Evolutionary conservation across 1,140 invertebrate genomes (phyloP), one percentile per base, ranked within the genome.

Genomic region (Neodiprion pinetum): DNA sequence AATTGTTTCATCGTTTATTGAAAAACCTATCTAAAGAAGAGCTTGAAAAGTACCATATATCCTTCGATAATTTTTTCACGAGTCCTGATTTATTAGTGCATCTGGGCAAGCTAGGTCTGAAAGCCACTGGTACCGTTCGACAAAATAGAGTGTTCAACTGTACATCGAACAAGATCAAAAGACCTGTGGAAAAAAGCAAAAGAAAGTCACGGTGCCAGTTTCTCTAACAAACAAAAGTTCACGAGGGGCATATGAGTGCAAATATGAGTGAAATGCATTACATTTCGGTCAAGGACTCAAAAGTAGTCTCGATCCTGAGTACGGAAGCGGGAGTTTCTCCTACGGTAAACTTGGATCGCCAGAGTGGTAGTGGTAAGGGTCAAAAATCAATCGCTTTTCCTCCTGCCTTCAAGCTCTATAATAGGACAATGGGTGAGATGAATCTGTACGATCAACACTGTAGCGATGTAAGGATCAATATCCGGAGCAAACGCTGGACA

Each of bases 31-130:
- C 68, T 48, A 53, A 50, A 69, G 67, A 74, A 49, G n/a, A 72
- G 71, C 40, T 76, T 70, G 48, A 67, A 47, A 48, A 65, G 40
- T 72, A 65, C 66, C 75, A 76, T 76, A 50, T 76, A 21, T 76
- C 72, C 69, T 76, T 72, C 48, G 67, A 76, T 70, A 76, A 76
- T 40, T 76, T 65, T 66, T 76, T 72, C 66, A 76, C 75, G 61
- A 76, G 70, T 70, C 10, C 73, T 48, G 75, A 77, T 72, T 71
- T 74, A 14, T 40, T 77, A 40, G 66, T 74, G 71, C 76, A 77
- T 67, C 73, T 74, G 65, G 48, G 65, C 48, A 74, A 61, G 67
- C 50, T 72, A 17, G 23, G 65, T 17, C 73, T 77, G 61, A 72
- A 72, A 74, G 72, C 66, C 28, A 77, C 73, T 17, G 73, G 76